These are phyloP conservation scores for Polylopha cassiicola DNA, from an alignment of 2,888 invertebrate species.

Conservation along the genomic window DNA sequence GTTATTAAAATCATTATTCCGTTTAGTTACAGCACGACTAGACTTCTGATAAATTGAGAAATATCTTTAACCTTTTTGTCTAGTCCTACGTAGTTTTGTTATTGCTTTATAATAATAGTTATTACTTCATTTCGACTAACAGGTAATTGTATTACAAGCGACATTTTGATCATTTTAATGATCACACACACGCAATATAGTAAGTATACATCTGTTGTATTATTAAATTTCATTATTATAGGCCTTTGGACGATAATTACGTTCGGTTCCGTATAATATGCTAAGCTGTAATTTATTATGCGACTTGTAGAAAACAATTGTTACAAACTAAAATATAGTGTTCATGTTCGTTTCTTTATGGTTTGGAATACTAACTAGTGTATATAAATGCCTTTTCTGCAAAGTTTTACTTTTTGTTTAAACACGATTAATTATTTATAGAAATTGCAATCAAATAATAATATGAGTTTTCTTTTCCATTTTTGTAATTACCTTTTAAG, in stretches of 20 bases:
- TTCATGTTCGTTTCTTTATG: neutral
- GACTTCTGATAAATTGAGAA: conserved; percentile 8
- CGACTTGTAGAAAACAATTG: neutral
- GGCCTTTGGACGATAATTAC: conserved; percentile 26
- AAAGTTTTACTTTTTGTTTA: no score
- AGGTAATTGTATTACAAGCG: conserved; percentile 11
- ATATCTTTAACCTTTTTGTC: conserved; percentile 1
- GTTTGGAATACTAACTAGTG: no score
- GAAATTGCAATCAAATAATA: no score
- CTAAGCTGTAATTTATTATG: conserved; percentile 17
- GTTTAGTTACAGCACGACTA: conserved; percentile 1
- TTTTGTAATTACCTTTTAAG: no score
- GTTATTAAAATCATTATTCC: conserved; percentile 32
- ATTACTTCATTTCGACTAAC: conserved; percentile 16
- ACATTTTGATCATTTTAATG: conserved; percentile 32
- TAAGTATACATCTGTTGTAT: conserved; percentile 32
- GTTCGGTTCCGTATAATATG: conserved; percentile 10
- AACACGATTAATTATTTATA: no score
- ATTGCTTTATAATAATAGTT: conserved; percentile 12
- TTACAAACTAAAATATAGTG: neutral
- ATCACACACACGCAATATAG: conserved; percentile 37
- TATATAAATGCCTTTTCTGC: no score
- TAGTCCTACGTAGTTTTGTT: conserved; percentile 2
- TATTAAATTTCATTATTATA: conserved; percentile 39
- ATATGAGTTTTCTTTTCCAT: no score